Evolutionary conservation across 2,888 invertebrate genomes (phyloP), one percentile per base, ranked within the genome.

Genomic region (Andrena fulva): DNA sequence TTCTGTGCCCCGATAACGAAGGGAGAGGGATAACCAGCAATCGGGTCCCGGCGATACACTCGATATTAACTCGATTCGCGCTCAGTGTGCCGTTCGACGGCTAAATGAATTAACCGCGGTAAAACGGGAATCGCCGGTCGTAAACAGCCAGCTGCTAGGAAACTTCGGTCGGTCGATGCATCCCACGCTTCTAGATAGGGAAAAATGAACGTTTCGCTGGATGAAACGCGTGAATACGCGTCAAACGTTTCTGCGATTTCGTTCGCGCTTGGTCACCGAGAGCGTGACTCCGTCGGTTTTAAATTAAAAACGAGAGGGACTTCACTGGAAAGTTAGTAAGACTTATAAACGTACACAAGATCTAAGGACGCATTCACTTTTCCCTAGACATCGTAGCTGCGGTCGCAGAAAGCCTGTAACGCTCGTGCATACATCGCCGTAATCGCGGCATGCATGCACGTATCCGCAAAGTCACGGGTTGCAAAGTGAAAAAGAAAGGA

Each of bases 31-130:
- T 75, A 82, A 74, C 80, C 69, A 42, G 62, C n/a, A 69, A 59
- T 70, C 74, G 63, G 80, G 67, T 66, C 76, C 64, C 54, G 60
- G 7, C 69, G 72, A 56, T 84, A 85, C 67, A 85, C 82, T 85
- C 88, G 87, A 87, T 88, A 88, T 88, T 88, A 88, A 88, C 84
- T 82, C 88, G 88, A 88, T 88, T 87, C 82, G 78, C 85, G 88
- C 83, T 86, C 82, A 66, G 69, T 76, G 80, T 73, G 62, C 84
- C 72, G 71, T 78, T 84, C 87, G 76, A 77, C 82, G 69, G 76
- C 80, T 88, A 87, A 88, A 80, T 76, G 88, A 87, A 87, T 88
- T 87, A 88, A 84, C 84, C 84, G 79, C 77, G 77, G 71, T 79
- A 73, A 81, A 87, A 80, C 80, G 78, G 66, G 75, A 85, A 85